phyloP scores from a whole-genome alignment of 2,113 vertebrate species.

The Oncorhynchus mykiss region DNA sequence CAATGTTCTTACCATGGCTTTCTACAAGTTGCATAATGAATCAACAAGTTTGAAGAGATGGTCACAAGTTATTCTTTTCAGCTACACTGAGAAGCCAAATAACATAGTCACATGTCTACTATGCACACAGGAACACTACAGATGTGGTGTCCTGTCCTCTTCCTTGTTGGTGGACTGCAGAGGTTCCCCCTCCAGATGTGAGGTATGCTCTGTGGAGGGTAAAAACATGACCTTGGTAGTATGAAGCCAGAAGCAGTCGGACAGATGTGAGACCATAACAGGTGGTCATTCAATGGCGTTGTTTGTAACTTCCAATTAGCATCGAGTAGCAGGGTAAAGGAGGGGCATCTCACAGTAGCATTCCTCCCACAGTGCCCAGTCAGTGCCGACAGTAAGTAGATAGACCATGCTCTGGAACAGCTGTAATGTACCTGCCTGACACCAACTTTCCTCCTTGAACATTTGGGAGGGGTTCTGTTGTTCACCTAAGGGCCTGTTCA shows the following conservation, averaged over 20 bases:
- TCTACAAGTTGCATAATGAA: background rate
- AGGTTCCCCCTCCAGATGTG: constrained; percentile 5
- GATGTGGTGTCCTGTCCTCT: background rate
- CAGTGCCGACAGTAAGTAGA: constrained; percentile 31
- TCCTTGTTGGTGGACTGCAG: constrained; percentile 5
- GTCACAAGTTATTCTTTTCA: background rate
- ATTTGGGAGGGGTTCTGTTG: constrained; percentile 67
- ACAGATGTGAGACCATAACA: constrained; percentile 10
- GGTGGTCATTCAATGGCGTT: constrained; percentile 22
- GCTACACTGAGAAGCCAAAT: background rate
- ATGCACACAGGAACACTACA: background rate
- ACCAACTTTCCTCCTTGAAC: constrained; percentile 73
- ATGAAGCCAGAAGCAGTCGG: constrained; percentile 31
- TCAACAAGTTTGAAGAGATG: background rate
- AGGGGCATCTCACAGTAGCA: constrained; percentile 52
- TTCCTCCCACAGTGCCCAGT: constrained; percentile 47
- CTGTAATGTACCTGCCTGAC: constrained; percentile 57
- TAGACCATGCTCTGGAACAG: constrained; percentile 55
- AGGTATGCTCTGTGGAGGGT: background rate
- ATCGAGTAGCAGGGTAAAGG: constrained; percentile 37
- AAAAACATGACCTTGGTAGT: background rate
- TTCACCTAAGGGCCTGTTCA: constrained; percentile 64
- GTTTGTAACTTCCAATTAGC: constrained; percentile 30
- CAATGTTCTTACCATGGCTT: constrained; percentile 12
- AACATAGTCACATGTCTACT: background rate